A percentile compares a stretch with the other conserved stretches of the same genome.
These are phyloP conservation scores for Aegithalos caudatus DNA, from an alignment of 2,113 vertebrate species.

Conservation along the genomic window DNA sequence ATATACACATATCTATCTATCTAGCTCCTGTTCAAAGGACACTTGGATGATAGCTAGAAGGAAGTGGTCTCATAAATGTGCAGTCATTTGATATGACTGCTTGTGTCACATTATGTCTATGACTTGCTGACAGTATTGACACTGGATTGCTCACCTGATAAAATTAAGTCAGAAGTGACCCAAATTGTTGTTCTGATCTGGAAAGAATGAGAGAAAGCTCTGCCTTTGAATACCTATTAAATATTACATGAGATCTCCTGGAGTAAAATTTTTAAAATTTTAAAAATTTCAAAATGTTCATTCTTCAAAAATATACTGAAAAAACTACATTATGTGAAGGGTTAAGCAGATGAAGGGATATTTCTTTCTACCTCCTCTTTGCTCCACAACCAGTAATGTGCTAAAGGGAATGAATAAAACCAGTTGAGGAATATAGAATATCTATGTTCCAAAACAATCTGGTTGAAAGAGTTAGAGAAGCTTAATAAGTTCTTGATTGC, in stretches of 20 bases:
- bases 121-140: not conserved
- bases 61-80: not conserved
- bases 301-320: not conserved
- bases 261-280: not conserved
- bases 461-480: not conserved
- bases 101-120: not conserved
- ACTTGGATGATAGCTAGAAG: not conserved
- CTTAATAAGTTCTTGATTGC: not conserved
- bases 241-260: not conserved
- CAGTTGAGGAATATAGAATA: not conserved
- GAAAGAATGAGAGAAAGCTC: not conserved
- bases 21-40: not conserved
- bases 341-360: not conserved
- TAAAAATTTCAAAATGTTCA: not conserved
- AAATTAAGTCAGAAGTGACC: not conserved
- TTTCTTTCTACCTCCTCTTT: not conserved
- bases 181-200: not conserved
- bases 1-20: too few species aligned
- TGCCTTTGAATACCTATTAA: not conserved
- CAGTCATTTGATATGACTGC: not conserved
- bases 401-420: not conserved
- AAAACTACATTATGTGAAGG: not conserved
- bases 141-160: not conserved
- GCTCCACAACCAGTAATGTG: not conserved
- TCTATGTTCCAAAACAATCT: not conserved